Conservation (phyloP, 2,797 vertebrate genomes). For the Enteromius trimaculatus region DNA sequence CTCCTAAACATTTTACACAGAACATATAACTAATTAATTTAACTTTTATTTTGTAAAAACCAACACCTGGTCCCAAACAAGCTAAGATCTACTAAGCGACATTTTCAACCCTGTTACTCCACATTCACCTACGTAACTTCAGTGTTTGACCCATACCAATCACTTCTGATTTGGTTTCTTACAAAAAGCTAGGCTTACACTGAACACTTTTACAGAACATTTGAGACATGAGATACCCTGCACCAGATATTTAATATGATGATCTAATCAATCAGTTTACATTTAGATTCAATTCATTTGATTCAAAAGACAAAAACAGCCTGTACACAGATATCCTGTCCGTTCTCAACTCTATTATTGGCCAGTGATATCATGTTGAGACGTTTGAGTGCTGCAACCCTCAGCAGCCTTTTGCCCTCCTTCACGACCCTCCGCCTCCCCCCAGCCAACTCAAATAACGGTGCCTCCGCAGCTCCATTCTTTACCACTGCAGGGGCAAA, state of each 20-base stretch:
- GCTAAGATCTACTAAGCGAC: neutral
- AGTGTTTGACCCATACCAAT: neutral
- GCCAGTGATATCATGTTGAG: conserved; percentile 3
- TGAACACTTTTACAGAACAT: neutral
- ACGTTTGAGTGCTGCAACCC: neutral
- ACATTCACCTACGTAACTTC: neutral
- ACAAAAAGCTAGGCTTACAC: neutral
- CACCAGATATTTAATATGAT: neutral
- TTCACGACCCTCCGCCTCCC: neutral
- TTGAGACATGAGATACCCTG: conserved; percentile 1
- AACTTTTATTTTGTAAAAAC: neutral
- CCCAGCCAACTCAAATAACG: conserved; percentile 47
- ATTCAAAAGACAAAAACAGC: conserved; percentile 6
- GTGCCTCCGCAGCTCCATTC: conserved; percentile 57
- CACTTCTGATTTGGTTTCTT: neutral
- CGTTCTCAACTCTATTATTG: conserved; percentile 8
- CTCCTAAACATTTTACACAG: neutral
- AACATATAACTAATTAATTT: neutral
- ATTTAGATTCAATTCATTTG: neutral
- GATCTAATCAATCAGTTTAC: conserved; percentile 18
- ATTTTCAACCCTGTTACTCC: neutral
- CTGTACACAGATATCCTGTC: neutral
- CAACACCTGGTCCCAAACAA: neutral
- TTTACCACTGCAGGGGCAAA: conserved; percentile 70
- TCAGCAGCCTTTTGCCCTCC: conserved; percentile 34